Conservation (phyloP, 2,888 invertebrate genomes). For the Eupithecia abbreviata region DNA sequence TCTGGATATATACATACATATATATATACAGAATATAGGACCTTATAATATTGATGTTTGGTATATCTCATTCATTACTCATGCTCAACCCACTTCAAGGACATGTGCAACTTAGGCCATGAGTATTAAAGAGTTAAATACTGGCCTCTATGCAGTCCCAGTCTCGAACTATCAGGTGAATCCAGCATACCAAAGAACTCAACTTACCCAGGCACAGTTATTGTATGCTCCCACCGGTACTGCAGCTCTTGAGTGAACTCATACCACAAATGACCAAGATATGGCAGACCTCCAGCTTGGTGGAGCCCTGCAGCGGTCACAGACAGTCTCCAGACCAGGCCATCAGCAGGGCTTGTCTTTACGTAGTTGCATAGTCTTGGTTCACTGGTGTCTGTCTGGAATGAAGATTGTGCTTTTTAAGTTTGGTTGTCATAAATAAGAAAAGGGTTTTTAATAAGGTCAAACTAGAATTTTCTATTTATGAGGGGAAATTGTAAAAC, state of each 20-base stretch:
- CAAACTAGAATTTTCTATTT: background rate
- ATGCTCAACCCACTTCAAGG: background rate
- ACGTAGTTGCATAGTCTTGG: slow-evolving; percentile 81
- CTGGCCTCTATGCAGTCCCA: background rate
- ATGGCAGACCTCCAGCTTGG: slow-evolving; percentile 89
- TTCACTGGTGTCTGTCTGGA: slow-evolving; percentile 76
- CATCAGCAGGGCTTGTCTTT: slow-evolving; percentile 91
- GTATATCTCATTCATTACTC: background rate
- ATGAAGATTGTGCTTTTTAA: slow-evolving; percentile 34
- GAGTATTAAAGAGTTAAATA: background rate
- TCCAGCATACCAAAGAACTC: background rate
- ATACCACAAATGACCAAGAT: slow-evolving; percentile 96
- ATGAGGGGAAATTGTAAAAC: background rate
- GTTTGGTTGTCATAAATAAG: background rate
- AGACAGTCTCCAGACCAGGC: slow-evolving; percentile 92
- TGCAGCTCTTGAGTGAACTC: slow-evolving; percentile 96
- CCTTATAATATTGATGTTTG: background rate
- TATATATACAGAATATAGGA: background rate
- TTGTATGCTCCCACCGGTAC: slow-evolving; percentile 93
- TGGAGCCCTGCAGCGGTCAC: slow-evolving; percentile 89
- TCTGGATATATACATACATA: too few relatives aligned
- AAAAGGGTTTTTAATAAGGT: background rate
- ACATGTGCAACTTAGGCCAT: background rate
- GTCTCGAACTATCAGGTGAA: background rate
- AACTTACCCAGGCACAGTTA: slow-evolving; percentile 93